These are phyloP conservation scores for Arremon aurantiirostris DNA, from an alignment of 2,797 vertebrate genomes.

Conservation along the genomic window DNA sequence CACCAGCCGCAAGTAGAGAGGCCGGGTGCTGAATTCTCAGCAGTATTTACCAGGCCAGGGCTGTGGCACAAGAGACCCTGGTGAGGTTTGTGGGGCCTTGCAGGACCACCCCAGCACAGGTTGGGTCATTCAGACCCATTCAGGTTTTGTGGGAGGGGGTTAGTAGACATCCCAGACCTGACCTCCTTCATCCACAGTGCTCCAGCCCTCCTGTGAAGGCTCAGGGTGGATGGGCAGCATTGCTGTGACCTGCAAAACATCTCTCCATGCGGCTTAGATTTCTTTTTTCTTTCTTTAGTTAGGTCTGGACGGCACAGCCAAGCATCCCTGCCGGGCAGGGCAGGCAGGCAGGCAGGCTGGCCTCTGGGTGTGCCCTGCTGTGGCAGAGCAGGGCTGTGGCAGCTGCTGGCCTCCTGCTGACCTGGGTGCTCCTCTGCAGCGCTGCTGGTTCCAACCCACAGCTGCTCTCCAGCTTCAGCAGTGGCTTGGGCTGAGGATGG, in stretches of 20 bases:
- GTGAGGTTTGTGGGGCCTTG: background rate
- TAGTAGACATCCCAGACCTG: background rate
- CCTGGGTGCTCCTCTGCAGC: background rate
- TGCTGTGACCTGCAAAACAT: background rate
- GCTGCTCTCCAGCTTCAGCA: background rate
- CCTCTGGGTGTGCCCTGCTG: background rate
- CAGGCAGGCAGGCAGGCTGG: background rate
- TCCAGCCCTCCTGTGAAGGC: background rate
- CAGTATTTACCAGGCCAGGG: background rate
- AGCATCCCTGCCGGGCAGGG: background rate
- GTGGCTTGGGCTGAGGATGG: background rate
- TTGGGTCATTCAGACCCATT: background rate
- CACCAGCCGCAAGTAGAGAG: slow-evolving; percentile 12
- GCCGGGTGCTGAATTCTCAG: background rate
- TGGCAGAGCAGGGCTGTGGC: background rate
- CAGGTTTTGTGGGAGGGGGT: background rate
- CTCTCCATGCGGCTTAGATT: background rate
- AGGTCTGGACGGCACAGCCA: background rate
- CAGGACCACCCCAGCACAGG: background rate
- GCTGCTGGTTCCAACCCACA: accelerated
- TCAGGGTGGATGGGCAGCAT: background rate
- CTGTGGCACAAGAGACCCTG: background rate
- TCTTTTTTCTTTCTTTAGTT: background rate
- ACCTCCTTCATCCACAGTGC: accelerated
- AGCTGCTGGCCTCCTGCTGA: background rate